Evolutionary conservation across 2,797 vertebrate genomes (phyloP), one percentile per base, ranked within the genome.

Genomic region (Tauraco hartlaubi): DNA sequence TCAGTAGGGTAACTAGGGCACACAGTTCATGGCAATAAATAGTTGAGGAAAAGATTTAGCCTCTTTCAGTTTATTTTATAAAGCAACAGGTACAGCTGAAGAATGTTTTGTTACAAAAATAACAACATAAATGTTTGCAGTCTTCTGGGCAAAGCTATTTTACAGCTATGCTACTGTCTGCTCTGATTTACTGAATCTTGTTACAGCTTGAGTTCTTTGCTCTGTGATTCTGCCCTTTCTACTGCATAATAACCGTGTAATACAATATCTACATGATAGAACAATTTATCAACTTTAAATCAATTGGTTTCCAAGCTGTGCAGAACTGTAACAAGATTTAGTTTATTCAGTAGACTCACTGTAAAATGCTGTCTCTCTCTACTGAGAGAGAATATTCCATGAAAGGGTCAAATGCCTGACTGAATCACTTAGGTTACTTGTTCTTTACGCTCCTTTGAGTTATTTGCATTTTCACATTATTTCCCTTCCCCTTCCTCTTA

Each of bases 211-310:
- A 95, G 62, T 85, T 84, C 77, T 91, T 59, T 85, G 71, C 55
- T 78, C 85, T 12, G 1, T 92, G 78, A 80, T 93, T 92, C 66
- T 95, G 78, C 54, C 79, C 86, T 90, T 96, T 94, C 74, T 83
- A 12, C 58, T 86, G 66, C 35, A 33, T 90, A 94, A 72, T 72
- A 91, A 59, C 35, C 5, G 0, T 82, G 66, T 90, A 93, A 93
- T 93, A 86, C 46, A 72, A 31, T 94, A 91, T 49, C 69, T 77
- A 69, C 61, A 76, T 49, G 29, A 95, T 7, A 80, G 84, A 90
- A 75, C 71, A 88, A 71, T 52, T 46, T 71, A 85, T 88, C 78
- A 92, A 4, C 43, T 91, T 91, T 59, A 83, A 94, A 96, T 90
- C 64, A 93, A 82, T 93, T 92, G 59, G 56, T 76, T 95, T 85